These are phyloP conservation scores for Seriola dumerili DNA, from an alignment of 2,113 vertebrate species.

Conservation along the genomic window DNA sequence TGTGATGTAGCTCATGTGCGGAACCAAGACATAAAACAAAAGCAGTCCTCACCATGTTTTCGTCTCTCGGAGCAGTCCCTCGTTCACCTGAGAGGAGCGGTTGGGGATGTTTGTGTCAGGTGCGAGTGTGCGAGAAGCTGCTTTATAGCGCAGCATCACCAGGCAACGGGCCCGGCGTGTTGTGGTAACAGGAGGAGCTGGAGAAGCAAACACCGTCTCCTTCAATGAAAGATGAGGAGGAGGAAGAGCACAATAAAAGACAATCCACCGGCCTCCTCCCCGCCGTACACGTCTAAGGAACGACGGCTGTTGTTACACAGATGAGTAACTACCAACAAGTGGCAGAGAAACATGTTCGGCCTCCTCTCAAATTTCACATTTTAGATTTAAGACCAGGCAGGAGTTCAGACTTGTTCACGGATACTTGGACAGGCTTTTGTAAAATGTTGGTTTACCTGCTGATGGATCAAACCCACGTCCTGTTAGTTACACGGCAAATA, in stretches of 20 bases:
- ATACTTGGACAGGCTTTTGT: neutral
- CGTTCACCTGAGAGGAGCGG: slow-evolving; percentile 63
- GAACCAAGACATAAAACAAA: neutral
- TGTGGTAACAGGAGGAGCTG: slow-evolving; percentile 72
- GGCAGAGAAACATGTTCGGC: slow-evolving; percentile 29
- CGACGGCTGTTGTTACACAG: slow-evolving; percentile 27
- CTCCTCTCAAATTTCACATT: slow-evolving; percentile 1
- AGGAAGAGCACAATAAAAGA: slow-evolving; percentile 25
- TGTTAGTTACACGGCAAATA: neutral
- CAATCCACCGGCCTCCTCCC: slow-evolving; percentile 1
- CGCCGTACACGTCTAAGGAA: neutral
- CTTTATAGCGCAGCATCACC: slow-evolving; percentile 59
- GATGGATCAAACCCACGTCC: neutral
- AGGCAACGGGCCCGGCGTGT: slow-evolving; percentile 67
- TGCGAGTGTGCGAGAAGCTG: slow-evolving; percentile 1
- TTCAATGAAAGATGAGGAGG: slow-evolving; percentile 49
- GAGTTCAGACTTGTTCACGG: neutral
- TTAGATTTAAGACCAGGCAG: slow-evolving; percentile 5
- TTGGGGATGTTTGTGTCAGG: slow-evolving; percentile 49
- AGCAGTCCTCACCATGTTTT: slow-evolving; percentile 68
- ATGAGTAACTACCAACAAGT: slow-evolving; percentile 44
- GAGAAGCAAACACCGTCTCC: slow-evolving; percentile 55
- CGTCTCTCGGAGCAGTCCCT: slow-evolving; percentile 35
- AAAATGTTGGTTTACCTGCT: neutral
- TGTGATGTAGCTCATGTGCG: neutral